Conservation (phyloP, 1,140 invertebrate species). For the Lepidotrigona ventralis region DNA sequence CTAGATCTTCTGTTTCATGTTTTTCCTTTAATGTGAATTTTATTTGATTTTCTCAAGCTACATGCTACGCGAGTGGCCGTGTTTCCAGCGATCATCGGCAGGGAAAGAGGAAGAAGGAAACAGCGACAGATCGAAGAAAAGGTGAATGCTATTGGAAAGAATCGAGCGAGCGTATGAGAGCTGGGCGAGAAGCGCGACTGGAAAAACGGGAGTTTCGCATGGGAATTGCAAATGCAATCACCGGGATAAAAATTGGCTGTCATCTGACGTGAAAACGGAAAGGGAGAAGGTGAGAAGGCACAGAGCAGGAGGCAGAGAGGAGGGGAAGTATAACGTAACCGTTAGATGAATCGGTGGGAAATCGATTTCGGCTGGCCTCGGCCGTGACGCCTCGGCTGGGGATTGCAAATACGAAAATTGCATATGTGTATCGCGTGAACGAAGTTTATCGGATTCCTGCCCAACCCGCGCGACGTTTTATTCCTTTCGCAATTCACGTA, state of each 20-base stretch:
- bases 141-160: constrained; percentile 10
- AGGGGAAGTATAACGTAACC: constrained; percentile 52
- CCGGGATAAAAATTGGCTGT: constrained; percentile 79
- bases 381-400: constrained; percentile 17
- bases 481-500: constrained; percentile 43
- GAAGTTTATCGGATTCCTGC: constrained; percentile 45
- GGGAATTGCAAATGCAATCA: constrained; percentile 80
- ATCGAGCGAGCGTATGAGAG: constrained; percentile 24
- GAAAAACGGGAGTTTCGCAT: constrained; percentile 69
- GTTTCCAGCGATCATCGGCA: too few species aligned
- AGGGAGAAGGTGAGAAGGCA: constrained; percentile 34
- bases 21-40: neutral
- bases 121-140: neutral
- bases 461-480: constrained; percentile 21
- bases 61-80: too few species aligned
- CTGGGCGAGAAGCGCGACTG: constrained; percentile 15
- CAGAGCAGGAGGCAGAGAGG: neutral
- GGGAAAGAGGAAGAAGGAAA: too few species aligned
- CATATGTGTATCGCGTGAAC: constrained; percentile 47
- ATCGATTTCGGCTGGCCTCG: constrained; percentile 61
- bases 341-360: constrained; percentile 55
- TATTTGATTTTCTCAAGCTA: neutral
- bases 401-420: constrained; percentile 43
- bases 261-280: constrained; percentile 72
- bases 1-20: too few species aligned